Evolutionary conservation across 2,797 vertebrate genomes (phyloP).

Genomic region (Chiroxiphia lanceolata): DNA sequence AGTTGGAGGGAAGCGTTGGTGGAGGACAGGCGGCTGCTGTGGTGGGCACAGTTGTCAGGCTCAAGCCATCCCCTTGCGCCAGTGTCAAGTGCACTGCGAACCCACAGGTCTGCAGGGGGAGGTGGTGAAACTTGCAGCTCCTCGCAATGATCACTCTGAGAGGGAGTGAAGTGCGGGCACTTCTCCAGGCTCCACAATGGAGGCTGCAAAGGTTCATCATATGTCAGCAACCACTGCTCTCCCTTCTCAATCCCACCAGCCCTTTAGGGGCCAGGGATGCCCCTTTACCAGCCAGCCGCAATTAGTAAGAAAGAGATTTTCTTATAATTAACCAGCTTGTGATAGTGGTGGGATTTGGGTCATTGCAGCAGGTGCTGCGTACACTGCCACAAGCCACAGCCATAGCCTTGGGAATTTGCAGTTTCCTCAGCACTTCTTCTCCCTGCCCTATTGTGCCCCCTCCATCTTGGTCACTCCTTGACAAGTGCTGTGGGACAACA

Average conservation of each 20-base stretch:
- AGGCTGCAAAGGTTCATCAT: neutral
- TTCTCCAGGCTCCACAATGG: neutral
- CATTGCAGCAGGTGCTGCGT: neutral
- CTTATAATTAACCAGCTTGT: neutral
- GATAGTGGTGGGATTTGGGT: neutral
- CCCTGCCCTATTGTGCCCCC: neutral
- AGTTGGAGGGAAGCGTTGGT: accelerated
- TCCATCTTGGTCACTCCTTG: neutral
- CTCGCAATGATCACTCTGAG: neutral
- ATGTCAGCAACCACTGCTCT: neutral
- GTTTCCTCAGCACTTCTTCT: neutral
- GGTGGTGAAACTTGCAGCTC: constrained; percentile 53
- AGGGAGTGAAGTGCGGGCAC: constrained; percentile 52
- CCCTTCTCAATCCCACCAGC: accelerated
- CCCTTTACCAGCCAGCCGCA: neutral
- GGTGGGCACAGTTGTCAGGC: neutral
- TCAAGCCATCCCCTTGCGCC: neutral
- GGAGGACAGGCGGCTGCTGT: neutral
- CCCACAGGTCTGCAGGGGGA: neutral
- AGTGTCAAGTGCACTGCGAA: neutral
- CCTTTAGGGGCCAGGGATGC: neutral
- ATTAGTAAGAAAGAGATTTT: neutral
- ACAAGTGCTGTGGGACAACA: neutral
- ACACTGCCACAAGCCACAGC: neutral
- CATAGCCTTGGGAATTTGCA: neutral